Evolutionary conservation across 1,140 invertebrate species (phyloP).

Genomic region (Belonocnema kinseyi): DNA sequence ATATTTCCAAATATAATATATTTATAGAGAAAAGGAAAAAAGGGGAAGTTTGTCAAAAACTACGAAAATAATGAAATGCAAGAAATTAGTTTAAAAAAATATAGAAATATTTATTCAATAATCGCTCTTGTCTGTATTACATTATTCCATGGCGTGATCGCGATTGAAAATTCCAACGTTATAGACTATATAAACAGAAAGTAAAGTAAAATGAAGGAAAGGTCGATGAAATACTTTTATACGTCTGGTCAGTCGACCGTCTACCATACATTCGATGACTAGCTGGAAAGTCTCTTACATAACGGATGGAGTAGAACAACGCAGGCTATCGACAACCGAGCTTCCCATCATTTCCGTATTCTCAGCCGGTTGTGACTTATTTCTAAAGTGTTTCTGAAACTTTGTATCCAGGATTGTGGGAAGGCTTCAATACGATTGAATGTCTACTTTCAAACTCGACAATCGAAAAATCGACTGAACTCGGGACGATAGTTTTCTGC

Average conservation of each 20-base stretch:
- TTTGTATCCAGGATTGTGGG: not conserved
- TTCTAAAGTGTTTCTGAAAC: constrained; percentile 16
- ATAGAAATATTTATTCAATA: too few species aligned
- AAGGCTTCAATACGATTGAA: too few species aligned
- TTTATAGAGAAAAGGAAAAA: too few species aligned
- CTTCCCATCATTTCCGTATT: constrained; percentile 70
- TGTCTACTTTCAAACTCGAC: too few species aligned
- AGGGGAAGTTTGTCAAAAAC: too few species aligned
- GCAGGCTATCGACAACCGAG: constrained; percentile 10
- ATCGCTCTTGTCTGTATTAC: too few species aligned
- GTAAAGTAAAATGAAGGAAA: not conserved
- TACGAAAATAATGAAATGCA: too few species aligned
- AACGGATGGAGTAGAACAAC: constrained; percentile 46
- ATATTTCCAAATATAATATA: too few species aligned
- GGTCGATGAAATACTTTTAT: constrained; percentile 21
- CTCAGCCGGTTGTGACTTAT: constrained; percentile 31
- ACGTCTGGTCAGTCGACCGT: not conserved
- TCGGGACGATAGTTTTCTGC: too few species aligned
- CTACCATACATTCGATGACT: constrained; percentile 44
- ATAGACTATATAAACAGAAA: constrained; percentile 33
- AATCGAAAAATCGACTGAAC: too few species aligned
- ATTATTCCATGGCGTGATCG: not conserved
- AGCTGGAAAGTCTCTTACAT: constrained; percentile 67
- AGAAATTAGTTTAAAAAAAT: too few species aligned
- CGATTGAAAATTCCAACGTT: constrained; percentile 34